Evolutionary conservation across 2,888 invertebrate genomes (phyloP).

Genomic region (Drosophila neutralis): DNA sequence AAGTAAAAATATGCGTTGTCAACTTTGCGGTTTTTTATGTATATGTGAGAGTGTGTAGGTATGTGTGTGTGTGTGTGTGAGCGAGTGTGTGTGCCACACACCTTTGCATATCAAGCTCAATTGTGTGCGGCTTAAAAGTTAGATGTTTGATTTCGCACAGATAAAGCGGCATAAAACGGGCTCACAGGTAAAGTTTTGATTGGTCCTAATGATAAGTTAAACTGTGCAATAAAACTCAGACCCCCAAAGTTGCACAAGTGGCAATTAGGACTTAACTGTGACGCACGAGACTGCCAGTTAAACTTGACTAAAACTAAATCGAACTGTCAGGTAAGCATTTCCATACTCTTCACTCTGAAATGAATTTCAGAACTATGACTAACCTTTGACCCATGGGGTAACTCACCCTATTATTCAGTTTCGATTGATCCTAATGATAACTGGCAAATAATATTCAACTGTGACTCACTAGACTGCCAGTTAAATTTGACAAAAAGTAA

Average conservation of each 20-base stretch:
- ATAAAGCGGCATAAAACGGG: constrained; percentile 75
- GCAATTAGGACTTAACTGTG: constrained; percentile 21
- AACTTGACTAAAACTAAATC: not conserved
- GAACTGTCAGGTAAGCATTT: not conserved
- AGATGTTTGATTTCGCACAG: constrained; percentile 74
- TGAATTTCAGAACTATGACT: too few species aligned
- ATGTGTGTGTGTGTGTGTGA: constrained; percentile 10
- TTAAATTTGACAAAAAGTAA: not conserved
- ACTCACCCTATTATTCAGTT: constrained; percentile 11
- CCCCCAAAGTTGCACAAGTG: constrained; percentile 41
- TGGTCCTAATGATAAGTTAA: constrained; percentile 72
- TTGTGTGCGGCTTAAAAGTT: constrained; percentile 78
- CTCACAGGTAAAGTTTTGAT: constrained; percentile 77
- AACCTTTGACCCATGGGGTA: too few species aligned
- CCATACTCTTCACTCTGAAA: too few species aligned
- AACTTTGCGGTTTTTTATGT: constrained; percentile 28
- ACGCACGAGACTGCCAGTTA: not conserved
- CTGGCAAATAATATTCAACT: constrained; percentile 30
- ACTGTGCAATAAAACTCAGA: constrained; percentile 46
- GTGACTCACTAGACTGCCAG: not conserved
- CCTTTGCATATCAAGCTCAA: constrained; percentile 73
- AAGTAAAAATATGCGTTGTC: constrained; percentile 41
- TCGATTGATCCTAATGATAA: constrained; percentile 73
- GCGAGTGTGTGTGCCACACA: constrained; percentile 10
- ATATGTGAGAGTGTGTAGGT: not conserved